A percentile compares a stretch with the other conserved stretches of the same genome.
These are phyloP conservation scores for Petrolisthes manimaculis DNA, from an alignment of 2,888 invertebrate genomes.

Conservation along the genomic window DNA sequence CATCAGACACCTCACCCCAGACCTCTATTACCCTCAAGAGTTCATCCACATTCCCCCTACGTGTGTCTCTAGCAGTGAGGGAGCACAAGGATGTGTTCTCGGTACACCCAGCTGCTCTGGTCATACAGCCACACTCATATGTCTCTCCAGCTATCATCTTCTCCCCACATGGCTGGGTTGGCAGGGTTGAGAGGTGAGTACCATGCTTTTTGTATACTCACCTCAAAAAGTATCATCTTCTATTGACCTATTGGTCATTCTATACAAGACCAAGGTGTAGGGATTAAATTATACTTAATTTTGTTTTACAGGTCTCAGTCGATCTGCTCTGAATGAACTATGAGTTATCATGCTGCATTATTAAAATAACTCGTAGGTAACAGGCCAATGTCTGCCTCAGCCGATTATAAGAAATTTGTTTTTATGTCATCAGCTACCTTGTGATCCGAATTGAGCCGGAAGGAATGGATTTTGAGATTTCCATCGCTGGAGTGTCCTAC, in stretches of 20 bases:
- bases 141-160: constrained; percentile 29
- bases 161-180: constrained; percentile 2
- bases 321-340: no score
- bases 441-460: constrained; percentile 46
- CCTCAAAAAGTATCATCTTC: no score
- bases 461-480: constrained; percentile 43
- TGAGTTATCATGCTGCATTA: no score
- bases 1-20: not conserved
- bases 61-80: constrained; percentile 13
- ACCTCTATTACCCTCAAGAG: constrained; percentile 23
- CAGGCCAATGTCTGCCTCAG: no score
- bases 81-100: constrained; percentile 28
- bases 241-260: no score
- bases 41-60: constrained; percentile 18
- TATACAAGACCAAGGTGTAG: no score
- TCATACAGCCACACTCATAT: constrained; percentile 27
- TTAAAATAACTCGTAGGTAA: no score
- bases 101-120: constrained; percentile 18
- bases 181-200: constrained; percentile 10
- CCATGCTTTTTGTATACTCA: no score
- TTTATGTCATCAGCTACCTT: not conserved
- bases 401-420: no score
- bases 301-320: no score
- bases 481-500: constrained; percentile 40
- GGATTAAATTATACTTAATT: no score